Conservation (phyloP, 2,797 vertebrate species). For the Prionace glauca region DNA sequence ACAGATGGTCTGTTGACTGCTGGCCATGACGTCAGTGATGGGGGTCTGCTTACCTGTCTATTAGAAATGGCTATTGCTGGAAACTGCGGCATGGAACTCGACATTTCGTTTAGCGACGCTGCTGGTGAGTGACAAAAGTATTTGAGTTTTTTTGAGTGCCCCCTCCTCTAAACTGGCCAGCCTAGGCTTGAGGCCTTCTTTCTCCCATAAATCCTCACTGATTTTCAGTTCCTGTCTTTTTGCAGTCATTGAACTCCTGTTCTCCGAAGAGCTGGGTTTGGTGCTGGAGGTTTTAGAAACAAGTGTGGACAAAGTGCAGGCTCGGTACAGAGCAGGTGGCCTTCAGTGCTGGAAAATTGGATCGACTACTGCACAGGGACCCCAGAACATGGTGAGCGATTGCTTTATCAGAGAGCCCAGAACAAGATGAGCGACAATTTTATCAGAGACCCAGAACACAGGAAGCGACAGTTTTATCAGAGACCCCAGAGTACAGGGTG, state of each 20-base stretch:
- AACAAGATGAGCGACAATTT: not conserved
- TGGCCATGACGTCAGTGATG: conserved; percentile 86
- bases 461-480: not conserved
- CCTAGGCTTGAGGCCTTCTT: no score
- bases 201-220: not conserved
- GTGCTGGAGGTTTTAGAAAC: conserved; percentile 69
- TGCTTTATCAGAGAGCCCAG: not conserved
- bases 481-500: no score
- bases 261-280: conserved; percentile 80
- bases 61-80: conserved; percentile 90
- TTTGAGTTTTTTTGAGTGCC: not conserved
- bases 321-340: conserved; percentile 59
- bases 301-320: conserved; percentile 49
- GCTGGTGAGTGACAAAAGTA: conserved; percentile 48
- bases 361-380: conserved; percentile 63
- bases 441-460: no score
- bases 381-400: conserved; percentile 61
- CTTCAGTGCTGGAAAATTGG: conserved; percentile 68
- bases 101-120: conserved; percentile 46
- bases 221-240: not conserved
- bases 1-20: conserved; percentile 71
- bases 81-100: conserved; percentile 73
- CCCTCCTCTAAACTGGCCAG: not conserved
- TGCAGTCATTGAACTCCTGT: conserved; percentile 71
- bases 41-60: conserved; percentile 76